Evolutionary conservation across 2,113 vertebrate genomes (phyloP).

Genomic region (Podarcis cretensis): DNA sequence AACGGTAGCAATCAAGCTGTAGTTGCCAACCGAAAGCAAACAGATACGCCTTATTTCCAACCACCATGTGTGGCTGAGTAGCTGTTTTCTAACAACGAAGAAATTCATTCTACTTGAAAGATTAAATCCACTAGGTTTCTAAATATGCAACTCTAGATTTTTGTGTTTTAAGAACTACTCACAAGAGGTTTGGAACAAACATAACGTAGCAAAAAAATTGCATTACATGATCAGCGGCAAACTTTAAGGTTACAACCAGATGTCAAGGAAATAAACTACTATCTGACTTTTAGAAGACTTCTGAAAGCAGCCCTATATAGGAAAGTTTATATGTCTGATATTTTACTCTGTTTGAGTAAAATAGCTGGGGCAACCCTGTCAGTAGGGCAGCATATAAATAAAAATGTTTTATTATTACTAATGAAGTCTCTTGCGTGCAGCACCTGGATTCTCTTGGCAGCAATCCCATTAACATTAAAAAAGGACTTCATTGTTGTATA

Average conservation of each 20-base stretch:
- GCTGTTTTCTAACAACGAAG: slow-evolving; percentile 36
- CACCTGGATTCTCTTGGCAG: slow-evolving; percentile 55
- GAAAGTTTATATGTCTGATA: no score
- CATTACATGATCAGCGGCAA: slow-evolving; percentile 55
- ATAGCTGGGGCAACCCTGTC: no score
- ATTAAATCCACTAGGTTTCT: slow-evolving; percentile 28
- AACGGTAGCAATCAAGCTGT: slow-evolving; percentile 34
- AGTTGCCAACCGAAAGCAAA: not conserved
- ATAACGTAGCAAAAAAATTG: slow-evolving; percentile 37
- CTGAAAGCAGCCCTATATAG: no score
- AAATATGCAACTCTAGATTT: not conserved
- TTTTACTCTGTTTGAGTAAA: no score
- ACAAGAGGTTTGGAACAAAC: slow-evolving; percentile 18
- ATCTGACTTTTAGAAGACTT: no score
- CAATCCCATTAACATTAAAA: not conserved
- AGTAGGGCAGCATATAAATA: no score
- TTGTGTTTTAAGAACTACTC: slow-evolving; percentile 37
- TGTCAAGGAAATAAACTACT: no score
- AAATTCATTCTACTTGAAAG: slow-evolving; percentile 38
- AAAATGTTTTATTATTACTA: not conserved
- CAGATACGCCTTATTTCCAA: not conserved
- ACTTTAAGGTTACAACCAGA: slow-evolving; percentile 34
- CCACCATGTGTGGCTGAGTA: not conserved
- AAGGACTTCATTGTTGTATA: not conserved
- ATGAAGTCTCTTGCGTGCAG: slow-evolving; percentile 63